Conservation (phyloP, 2,113 vertebrate species). For the Herpailurus yagouaroundi region DNA sequence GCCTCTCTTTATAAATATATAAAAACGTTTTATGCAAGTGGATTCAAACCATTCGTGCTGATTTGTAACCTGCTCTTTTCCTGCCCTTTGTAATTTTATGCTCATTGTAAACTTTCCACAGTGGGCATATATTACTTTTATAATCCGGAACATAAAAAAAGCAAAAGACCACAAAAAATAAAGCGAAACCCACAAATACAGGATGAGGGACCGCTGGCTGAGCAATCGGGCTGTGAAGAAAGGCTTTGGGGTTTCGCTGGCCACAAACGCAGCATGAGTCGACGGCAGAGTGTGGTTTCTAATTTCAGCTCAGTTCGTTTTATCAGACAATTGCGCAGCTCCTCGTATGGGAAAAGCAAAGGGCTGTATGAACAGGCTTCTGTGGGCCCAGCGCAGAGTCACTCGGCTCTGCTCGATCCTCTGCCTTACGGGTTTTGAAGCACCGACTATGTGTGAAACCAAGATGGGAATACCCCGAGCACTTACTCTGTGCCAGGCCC, state of each 20-base stretch:
- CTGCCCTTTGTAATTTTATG: constrained; percentile 78
- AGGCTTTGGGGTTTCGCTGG: constrained; percentile 60
- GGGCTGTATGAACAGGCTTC: neutral
- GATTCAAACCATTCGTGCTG: constrained; percentile 68
- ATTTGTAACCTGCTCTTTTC: constrained; percentile 69
- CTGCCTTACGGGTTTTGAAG: neutral
- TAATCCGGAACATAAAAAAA: constrained; percentile 76
- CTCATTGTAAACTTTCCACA: constrained; percentile 76
- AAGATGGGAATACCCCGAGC: neutral
- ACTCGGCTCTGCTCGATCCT: neutral
- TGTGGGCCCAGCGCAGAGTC: neutral
- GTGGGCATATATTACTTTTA: constrained; percentile 78
- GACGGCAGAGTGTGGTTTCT: constrained; percentile 57
- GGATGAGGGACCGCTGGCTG: constrained; percentile 66
- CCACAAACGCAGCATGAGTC: constrained; percentile 55
- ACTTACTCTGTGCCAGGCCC: neutral
- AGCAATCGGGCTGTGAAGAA: constrained; percentile 46
- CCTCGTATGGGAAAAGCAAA: neutral
- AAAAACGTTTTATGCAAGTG: constrained; percentile 66
- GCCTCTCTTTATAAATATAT: constrained; percentile 66
- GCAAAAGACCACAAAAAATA: constrained; percentile 78
- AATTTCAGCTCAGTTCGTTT: neutral
- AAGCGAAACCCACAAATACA: constrained; percentile 74
- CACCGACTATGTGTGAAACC: neutral
- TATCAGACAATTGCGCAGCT: constrained; percentile 18